These are phyloP conservation scores for Brachionus calyciflorus DNA, from an alignment of 1,140 invertebrate species.

Conservation along the genomic window DNA sequence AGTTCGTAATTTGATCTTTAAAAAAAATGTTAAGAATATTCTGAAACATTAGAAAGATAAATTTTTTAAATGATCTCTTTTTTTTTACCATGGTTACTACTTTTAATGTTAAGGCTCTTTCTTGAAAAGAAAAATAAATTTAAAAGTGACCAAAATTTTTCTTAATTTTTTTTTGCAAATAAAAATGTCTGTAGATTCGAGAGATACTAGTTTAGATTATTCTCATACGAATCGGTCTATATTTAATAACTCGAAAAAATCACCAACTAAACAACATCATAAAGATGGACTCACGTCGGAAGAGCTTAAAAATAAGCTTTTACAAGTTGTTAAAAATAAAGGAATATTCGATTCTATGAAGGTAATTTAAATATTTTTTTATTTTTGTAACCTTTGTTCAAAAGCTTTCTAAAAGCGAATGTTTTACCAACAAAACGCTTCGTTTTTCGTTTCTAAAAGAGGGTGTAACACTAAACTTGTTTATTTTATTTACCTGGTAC, in stretches of 20 bases:
- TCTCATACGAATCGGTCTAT: background rate
- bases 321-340: conserved; percentile 42
- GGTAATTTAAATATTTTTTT: too few relatives aligned
- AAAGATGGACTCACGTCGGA: conserved; percentile 17
- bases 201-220: conserved; percentile 34
- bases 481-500: too few relatives aligned
- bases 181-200: conserved; percentile 24
- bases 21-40: conserved; percentile 8
- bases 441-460: too few relatives aligned
- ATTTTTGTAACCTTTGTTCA: too few relatives aligned
- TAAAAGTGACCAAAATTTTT: background rate
- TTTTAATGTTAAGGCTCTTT: background rate
- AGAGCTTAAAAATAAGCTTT: conserved; percentile 21
- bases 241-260: background rate
- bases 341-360: conserved; percentile 44
- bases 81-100: background rate
- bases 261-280: background rate
- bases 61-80: too few relatives aligned
- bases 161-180: background rate
- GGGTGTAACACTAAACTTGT: too few relatives aligned
- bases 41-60: too few relatives aligned
- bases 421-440: too few relatives aligned
- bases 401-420: too few relatives aligned
- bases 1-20: too few relatives aligned
- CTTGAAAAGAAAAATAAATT: background rate